phyloP scores from a whole-genome alignment of 2,888 invertebrate genomes.

The Phaonia tiefii region DNA sequence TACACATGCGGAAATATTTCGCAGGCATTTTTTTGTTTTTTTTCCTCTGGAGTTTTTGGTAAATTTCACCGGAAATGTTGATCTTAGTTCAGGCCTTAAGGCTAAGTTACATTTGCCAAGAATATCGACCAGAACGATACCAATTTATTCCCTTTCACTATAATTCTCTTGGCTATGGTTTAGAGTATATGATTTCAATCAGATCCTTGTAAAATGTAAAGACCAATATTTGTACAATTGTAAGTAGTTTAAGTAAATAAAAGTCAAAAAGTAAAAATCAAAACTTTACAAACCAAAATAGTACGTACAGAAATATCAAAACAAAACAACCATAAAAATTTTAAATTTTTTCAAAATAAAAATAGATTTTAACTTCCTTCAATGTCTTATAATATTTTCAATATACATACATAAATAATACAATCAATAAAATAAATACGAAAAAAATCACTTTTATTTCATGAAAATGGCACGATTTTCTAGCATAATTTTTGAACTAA shows the following conservation, averaged over 20 bases:
- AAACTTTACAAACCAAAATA: neutral
- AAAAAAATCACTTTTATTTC: constrained; percentile 13
- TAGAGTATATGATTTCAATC: no score
- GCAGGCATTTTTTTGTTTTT: no score
- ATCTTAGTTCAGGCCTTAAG: no score
- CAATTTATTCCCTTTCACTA: no score
- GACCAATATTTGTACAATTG: constrained; percentile 63
- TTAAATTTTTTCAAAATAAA: constrained; percentile 23
- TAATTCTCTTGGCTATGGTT: no score
- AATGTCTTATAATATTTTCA: no score
- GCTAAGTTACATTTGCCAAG: no score
- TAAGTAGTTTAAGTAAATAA: constrained; percentile 44
- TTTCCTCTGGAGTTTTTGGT: no score
- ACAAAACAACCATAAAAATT: neutral
- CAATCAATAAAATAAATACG: neutral
- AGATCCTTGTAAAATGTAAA: no score
- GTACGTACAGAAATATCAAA: constrained; percentile 26
- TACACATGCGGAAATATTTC: no score
- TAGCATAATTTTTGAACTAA: constrained; percentile 31
- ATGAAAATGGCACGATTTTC: constrained; percentile 59
- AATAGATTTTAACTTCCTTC: constrained; percentile 20
- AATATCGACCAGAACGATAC: no score
- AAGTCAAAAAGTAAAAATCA: constrained; percentile 32
- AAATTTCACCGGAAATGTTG: no score
- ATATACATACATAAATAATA: neutral